Evolutionary conservation across 2,888 invertebrate genomes (phyloP).

Genomic region (Ennomos quercinarius): DNA sequence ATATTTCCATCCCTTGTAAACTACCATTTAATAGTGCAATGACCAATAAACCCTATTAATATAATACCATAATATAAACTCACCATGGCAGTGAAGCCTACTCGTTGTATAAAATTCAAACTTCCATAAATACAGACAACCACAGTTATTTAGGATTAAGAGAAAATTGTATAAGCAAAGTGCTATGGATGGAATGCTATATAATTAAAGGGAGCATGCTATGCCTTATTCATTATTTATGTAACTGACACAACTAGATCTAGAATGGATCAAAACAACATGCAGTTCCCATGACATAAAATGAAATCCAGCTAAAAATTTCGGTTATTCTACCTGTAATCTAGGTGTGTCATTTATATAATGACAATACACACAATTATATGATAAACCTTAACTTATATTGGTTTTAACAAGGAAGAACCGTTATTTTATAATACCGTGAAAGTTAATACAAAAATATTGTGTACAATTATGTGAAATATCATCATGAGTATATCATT

Average conservation of each 20-base stretch:
- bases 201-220: conserved; percentile 20
- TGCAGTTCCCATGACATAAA: too few relatives aligned
- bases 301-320: too few relatives aligned
- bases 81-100: conserved; percentile 48
- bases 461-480: conserved; percentile 13
- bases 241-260: conserved; percentile 5
- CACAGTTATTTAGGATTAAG: conserved; percentile 15
- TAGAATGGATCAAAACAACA: too few relatives aligned
- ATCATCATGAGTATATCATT: conserved; percentile 8
- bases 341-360: conserved; percentile 14
- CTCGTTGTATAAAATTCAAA: conserved; percentile 50
- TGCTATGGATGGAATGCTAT: conserved; percentile 66
- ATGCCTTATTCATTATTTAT: background rate
- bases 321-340: too few relatives aligned
- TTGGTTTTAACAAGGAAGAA: conserved; percentile 54
- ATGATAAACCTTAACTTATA: conserved; percentile 4
- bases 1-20: conserved; percentile 5
- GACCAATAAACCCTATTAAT: conserved; percentile 15
- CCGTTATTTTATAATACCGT: conserved; percentile 29
- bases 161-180: conserved; percentile 38
- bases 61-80: background rate
- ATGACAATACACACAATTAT: conserved; percentile 4
- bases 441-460: conserved; percentile 22
- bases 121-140: conserved; percentile 6
- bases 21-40: conserved; percentile 3